Conservation (phyloP, 1,140 invertebrate genomes). For the Capitella teleta region DNA sequence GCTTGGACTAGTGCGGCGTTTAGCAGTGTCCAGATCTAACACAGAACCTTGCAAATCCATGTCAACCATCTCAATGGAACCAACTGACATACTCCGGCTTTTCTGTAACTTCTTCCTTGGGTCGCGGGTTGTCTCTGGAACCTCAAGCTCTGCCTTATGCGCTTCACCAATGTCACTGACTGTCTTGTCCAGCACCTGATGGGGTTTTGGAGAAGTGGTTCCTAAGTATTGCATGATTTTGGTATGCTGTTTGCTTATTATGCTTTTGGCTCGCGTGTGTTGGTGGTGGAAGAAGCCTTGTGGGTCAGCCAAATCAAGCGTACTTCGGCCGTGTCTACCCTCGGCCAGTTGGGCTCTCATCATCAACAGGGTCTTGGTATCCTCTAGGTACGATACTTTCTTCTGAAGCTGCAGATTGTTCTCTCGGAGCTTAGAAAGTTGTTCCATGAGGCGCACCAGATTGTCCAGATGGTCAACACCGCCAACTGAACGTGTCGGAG, state of each 20-base stretch:
- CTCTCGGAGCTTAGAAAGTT: constrained; percentile 58
- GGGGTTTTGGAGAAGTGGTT: no score
- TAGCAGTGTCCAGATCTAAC: no score
- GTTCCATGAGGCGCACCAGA: constrained; percentile 60
- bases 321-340: not conserved
- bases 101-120: not conserved
- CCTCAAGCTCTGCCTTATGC: no score
- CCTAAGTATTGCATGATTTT: no score
- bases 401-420: constrained; percentile 58
- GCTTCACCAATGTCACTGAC: not conserved
- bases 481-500: no score
- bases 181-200: no score
- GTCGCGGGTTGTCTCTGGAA: no score
- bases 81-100: not conserved
- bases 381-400: constrained; percentile 59
- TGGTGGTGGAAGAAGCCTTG: not conserved
- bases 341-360: not conserved
- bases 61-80: not conserved
- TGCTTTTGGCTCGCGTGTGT: not conserved
- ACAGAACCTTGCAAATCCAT: no score
- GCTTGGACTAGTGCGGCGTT: no score
- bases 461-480: constrained; percentile 64
- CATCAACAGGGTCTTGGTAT: constrained; percentile 50
- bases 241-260: not conserved
- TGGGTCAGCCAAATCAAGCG: no score